These are phyloP conservation scores for Diadophis punctatus DNA, from an alignment of 2,113 vertebrate genomes.

Conservation along the genomic window DNA sequence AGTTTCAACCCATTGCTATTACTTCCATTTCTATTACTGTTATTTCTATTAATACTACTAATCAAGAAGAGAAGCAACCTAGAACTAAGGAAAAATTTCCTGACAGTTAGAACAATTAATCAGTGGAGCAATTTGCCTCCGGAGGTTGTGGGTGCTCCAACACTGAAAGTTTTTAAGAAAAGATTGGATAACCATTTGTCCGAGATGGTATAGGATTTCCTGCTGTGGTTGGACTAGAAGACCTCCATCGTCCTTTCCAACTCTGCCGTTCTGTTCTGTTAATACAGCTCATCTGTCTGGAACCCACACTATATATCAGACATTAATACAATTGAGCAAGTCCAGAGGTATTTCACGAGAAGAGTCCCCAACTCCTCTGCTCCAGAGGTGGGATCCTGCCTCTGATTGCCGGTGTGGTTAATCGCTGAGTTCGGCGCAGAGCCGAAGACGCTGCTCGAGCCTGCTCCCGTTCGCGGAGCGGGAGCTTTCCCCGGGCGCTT, in stretches of 20 bases:
- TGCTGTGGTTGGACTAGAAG: background rate
- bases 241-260: background rate
- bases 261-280: background rate
- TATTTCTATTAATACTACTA: background rate
- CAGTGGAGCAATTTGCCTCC: background rate
- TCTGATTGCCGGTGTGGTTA: too few species aligned
- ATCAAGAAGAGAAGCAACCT: background rate
- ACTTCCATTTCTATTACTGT: background rate
- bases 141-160: background rate
- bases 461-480: too few species aligned
- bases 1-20: background rate
- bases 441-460: too few species aligned
- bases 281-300: background rate
- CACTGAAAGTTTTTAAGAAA: background rate
- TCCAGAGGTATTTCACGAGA: too few species aligned
- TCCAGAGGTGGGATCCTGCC: too few species aligned
- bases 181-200: background rate
- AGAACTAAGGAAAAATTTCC: background rate
- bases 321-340: too few species aligned
- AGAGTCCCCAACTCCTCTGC: too few species aligned
- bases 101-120: background rate
- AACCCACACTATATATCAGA: too few species aligned
- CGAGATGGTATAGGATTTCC: background rate
- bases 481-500: too few species aligned
- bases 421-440: too few species aligned